Evolutionary conservation across 1,140 invertebrate genomes (phyloP), one percentile per base, ranked within the genome.

Genomic region (Parasteatoda tepidariorum): DNA sequence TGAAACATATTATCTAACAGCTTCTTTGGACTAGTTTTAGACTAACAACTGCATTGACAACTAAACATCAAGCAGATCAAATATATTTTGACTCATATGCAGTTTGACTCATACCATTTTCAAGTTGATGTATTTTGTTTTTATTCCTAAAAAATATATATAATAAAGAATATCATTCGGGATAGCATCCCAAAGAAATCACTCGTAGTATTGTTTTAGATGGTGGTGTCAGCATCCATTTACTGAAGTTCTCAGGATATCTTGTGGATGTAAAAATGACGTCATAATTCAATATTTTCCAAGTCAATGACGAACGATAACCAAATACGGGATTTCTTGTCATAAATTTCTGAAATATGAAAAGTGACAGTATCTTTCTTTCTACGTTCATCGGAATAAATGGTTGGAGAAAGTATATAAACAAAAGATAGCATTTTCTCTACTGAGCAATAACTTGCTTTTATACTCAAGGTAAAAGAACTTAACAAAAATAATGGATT

Each of bases 381-480:
- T 75, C 71, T 26, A 15, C 7, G 38, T 78, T 57, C 61, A 41
- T 15, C 34, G 64, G 66, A 78, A 78, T 78, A 78, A 78, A 78
- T 78, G 74, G 61, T 38, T 30, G 61, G 34, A 22, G 26, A 54
- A 26, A 30, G 24, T 30, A 75, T 38, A 75, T 75, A 75, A 75
- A 75, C 71, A 75, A 59, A 59, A 59, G 24, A 59, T 26, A 59
- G 57, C n/a, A 59, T 7, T 26, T n/a, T n/a, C n/a, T n/a, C n/a
- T n/a, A n/a, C n/a, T n/a, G n/a, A n/a, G n/a, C n/a, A n/a, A n/a
- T n/a, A n/a, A n/a, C n/a, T n/a, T n/a, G n/a, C n/a, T n/a, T n/a
- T n/a, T n/a, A n/a, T n/a, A n/a, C n/a, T n/a, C n/a, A 73, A 57
- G 70, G 57, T 73, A 73, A 54, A 0, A 9, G 54, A 41, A 33